Base-by-base conservation (phyloP, 2,888 invertebrate genomes). In the Conops quadrifasciatus region DNA sequence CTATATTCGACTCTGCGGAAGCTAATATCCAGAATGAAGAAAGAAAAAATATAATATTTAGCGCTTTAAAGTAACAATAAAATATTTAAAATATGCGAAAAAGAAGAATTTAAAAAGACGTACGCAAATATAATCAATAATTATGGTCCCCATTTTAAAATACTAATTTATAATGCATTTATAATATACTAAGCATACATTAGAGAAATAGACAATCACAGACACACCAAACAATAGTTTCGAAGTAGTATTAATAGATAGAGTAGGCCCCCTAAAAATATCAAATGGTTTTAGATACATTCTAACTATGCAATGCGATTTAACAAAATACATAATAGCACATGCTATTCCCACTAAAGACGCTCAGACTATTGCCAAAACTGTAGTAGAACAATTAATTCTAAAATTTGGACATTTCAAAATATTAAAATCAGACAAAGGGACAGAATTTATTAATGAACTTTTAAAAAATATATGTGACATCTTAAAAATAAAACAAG, bases 211-310 rank as follows among this genome's bases (percentile, higher is more conserved):
- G 21, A 19, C 53, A 0, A 72, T 72, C 69, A 72, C 74, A 1
- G 70, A 72, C 36, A 73, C 72, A 63, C 71, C 74, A 43, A 49
- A 58, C 16, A 62, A 15, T 26, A 70, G 49, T 63, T 74, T 74
- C 58, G 62, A 72, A 49, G 58, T 56, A 36, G 49, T 71, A 68
- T 30, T n/a, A 51, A 71, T 75, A 13, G 65, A 71, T 56, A 71
- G 58, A 0, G 65, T 65, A 24, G 64, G 59, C n/a, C 71, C 71
- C 26, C 2, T 53, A 21, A 4, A 3, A 56, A 21, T 53, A n/a
- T 56, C 56, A n/a, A 56, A 24, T 13, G 56, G 56, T 19, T 56
- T 5, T 13, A 56, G 24, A 56, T 56, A 56, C 13, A 56, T 56
- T 56, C 24, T 56, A 3, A 56, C 21, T 2, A 56, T 56, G 56